Evolutionary conservation across 2,888 invertebrate species (phyloP).

Genomic region (Deroplatys truncata): DNA sequence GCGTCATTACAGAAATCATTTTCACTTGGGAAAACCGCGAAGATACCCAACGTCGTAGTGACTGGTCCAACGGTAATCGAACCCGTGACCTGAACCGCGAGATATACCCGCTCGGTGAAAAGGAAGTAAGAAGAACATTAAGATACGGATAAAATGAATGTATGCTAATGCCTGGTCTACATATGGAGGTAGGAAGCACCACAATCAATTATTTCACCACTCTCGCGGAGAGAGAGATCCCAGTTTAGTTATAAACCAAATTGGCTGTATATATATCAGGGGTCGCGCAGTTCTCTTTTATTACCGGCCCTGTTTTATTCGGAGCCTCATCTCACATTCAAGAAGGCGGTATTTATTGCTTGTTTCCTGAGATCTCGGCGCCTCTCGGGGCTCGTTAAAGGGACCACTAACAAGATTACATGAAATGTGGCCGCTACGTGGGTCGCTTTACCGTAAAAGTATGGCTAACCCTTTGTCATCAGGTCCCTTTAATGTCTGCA

Average conservation of each 20-base stretch:
- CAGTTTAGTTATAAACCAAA: neutral
- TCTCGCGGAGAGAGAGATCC: neutral
- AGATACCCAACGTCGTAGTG: no score
- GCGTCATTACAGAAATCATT: no score
- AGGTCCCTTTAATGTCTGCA: neutral
- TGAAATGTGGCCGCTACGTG: neutral
- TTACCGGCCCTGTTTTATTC: neutral
- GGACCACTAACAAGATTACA: neutral
- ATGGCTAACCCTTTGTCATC: neutral
- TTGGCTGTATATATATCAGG: neutral
- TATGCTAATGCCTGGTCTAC: neutral
- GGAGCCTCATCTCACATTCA: neutral
- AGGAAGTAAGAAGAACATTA: neutral
- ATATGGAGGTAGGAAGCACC: neutral
- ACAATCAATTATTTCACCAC: neutral
- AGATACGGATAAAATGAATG: neutral
- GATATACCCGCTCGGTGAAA: no score
- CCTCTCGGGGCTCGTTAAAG: neutral
- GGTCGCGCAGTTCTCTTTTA: neutral
- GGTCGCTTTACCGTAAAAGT: neutral
- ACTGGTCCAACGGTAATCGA: no score
- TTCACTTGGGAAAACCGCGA: no score
- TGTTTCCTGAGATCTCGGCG: neutral
- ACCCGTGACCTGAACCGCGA: no score
- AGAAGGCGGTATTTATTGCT: neutral